A percentile compares a stretch with the other conserved stretches of the same genome.
These are phyloP conservation scores for Sturnus vulgaris DNA, from an alignment of 2,113 vertebrate genomes.

Conservation along the genomic window DNA sequence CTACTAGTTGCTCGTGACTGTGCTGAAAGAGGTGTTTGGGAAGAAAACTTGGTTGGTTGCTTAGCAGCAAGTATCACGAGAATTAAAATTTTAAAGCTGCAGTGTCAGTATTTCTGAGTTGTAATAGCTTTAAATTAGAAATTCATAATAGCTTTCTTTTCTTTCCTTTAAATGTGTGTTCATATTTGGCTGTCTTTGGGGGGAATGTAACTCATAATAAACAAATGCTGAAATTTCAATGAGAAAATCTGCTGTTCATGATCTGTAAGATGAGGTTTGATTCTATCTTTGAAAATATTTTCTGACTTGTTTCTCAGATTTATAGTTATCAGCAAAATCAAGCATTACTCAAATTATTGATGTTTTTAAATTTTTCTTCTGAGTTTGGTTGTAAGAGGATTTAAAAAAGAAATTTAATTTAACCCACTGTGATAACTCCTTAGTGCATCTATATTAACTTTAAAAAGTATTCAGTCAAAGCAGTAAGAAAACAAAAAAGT, in stretches of 20 bases:
- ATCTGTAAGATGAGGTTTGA: background rate
- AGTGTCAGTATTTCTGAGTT: background rate
- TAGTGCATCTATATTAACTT: background rate
- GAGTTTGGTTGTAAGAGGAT: background rate
- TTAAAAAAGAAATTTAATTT: background rate
- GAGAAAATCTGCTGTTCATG: background rate
- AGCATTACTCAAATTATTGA: background rate
- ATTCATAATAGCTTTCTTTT: background rate
- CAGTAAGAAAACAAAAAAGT: background rate
- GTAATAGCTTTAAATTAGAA: background rate
- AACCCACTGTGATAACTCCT: background rate
- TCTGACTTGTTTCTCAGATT: background rate
- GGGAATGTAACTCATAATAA: background rate
- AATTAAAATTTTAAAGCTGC: conserved; percentile 70
- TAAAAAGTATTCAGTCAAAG: background rate
- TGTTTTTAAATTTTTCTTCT: background rate
- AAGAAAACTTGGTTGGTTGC: conserved; percentile 82
- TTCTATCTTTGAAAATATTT: background rate
- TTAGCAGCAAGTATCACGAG: conserved; percentile 80
- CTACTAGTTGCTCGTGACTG: conserved; percentile 87
- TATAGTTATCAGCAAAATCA: background rate
- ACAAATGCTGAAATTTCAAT: background rate
- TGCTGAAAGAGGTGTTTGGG: conserved; percentile 75
- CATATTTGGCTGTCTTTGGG: background rate
- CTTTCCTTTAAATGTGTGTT: background rate